Evolutionary conservation across 1,140 invertebrate genomes (phyloP).

Genomic region (Steinernema khuongi): DNA sequence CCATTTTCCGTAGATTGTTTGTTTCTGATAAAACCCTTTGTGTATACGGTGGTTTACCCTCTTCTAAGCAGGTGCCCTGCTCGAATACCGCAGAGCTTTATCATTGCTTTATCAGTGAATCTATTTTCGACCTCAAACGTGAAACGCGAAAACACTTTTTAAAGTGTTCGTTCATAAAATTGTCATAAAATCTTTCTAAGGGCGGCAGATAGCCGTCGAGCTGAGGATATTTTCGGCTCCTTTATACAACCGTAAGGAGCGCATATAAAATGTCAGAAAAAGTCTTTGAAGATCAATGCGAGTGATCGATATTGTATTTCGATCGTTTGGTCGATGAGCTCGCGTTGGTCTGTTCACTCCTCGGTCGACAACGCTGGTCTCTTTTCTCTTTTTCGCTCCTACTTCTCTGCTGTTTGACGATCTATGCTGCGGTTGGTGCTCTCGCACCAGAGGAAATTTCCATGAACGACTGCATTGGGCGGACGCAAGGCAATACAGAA

Average conservation of each 20-base stretch:
- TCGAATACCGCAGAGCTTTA: too few relatives aligned
- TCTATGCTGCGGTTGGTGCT: neutral
- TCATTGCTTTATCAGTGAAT: too few relatives aligned
- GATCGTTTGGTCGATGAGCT: constrained; percentile 8
- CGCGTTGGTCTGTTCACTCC: neutral
- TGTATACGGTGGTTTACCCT: too few relatives aligned
- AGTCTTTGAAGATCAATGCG: neutral
- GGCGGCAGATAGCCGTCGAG: too few relatives aligned
- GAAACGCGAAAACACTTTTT: too few relatives aligned
- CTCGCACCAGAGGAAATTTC: constrained; percentile 6
- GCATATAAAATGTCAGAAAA: neutral
- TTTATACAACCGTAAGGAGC: neutral
- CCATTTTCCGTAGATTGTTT: too few relatives aligned
- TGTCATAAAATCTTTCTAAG: too few relatives aligned
- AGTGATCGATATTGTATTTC: neutral
- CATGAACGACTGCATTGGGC: neutral
- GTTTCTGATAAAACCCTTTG: too few relatives aligned
- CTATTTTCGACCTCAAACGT: too few relatives aligned
- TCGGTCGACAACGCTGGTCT: neutral
- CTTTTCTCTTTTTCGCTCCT: neutral
- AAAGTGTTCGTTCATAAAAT: too few relatives aligned
- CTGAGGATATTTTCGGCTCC: neutral
- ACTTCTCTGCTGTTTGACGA: constrained; percentile 19
- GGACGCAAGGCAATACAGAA: neutral
- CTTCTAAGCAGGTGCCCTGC: too few relatives aligned